Evolutionary conservation across 2,888 invertebrate species (phyloP), one percentile per base, ranked within the genome.

Genomic region (Xestia ashworthii): DNA sequence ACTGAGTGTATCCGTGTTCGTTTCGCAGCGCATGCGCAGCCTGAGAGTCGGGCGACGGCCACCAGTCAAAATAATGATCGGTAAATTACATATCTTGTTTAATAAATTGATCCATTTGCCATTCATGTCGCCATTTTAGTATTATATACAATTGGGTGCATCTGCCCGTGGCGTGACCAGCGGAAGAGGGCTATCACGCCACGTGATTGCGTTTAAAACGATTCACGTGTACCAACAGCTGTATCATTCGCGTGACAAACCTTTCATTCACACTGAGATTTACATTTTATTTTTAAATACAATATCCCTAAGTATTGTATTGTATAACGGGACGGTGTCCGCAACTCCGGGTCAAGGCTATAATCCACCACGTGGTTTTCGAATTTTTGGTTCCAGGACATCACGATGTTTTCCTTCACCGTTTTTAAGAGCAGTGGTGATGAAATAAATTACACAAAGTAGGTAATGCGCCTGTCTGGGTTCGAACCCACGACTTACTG

Each of bases 181-280:
- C 92, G 93, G 93, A 93, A 89, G 89, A 87, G 80, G 82, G 71
- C 86, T 80, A 92, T 93, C 91, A 91, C 75, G 81, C 73, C 77
- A 74, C 76, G 81, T 85, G 81, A 82, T 82, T 87, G 82, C 84
- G 81, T 81, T 74, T 78, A 80, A 80, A 85, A 78, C 74, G 76
- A 74, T 76, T 78, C 85, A 84, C 83, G 82, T 85, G 78, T 84
- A 79, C 81, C 80, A 84, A 82, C 81, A 82, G 82, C 72, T 72
- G 82, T 62, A 81, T 53, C 62, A 67, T 48, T 76, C 73, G 53
- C 70, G 70, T 76, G 66, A 68, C 60, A 81, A 66, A 72, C 66
- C 44, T 70, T 62, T 80, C 60, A 71, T 62, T 80, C 60, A 71
- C 65, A 16, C 58, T 60, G 53, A 68, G 50, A 72, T 69, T 71